Conservation (phyloP, 2,113 vertebrate genomes). For the Dendrocopos noguchii region DNA sequence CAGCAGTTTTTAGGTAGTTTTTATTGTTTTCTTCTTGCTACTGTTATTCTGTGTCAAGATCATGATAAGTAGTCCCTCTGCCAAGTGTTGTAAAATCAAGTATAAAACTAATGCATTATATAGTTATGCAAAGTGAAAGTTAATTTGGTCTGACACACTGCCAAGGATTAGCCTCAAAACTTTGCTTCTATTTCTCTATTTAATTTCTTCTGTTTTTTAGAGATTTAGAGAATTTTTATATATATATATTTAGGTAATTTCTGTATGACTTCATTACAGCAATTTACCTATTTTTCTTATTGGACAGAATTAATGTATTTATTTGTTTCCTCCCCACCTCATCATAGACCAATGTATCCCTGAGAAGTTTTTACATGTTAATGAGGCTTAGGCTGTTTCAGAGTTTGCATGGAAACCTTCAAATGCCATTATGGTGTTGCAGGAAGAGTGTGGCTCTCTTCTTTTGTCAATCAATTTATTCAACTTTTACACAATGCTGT, state of each 20-base stretch:
- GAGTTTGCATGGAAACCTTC: neutral
- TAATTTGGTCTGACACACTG: neutral
- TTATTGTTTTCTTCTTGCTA: neutral
- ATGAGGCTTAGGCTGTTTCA: neutral
- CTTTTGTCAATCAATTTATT: constrained; percentile 36
- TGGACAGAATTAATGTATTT: neutral
- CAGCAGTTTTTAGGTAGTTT: neutral
- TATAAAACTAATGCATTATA: neutral
- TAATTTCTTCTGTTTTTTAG: neutral
- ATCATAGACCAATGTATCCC: neutral
- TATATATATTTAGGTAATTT: neutral
- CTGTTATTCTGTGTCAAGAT: neutral
- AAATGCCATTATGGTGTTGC: constrained; percentile 13
- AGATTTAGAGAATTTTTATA: neutral
- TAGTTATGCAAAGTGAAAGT: constrained; percentile 6
- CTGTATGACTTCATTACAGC: neutral
- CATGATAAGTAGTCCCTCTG: neutral
- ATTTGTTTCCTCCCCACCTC: neutral
- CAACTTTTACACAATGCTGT: neutral
- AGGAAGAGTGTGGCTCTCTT: constrained; percentile 14
- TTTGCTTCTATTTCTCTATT: neutral
- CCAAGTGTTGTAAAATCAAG: constrained; percentile 7
- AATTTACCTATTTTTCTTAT: neutral
- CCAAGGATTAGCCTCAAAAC: neutral
- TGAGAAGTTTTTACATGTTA: constrained; percentile 21